Conservation (phyloP, 2,888 invertebrate species). For the Phania funesta region DNA sequence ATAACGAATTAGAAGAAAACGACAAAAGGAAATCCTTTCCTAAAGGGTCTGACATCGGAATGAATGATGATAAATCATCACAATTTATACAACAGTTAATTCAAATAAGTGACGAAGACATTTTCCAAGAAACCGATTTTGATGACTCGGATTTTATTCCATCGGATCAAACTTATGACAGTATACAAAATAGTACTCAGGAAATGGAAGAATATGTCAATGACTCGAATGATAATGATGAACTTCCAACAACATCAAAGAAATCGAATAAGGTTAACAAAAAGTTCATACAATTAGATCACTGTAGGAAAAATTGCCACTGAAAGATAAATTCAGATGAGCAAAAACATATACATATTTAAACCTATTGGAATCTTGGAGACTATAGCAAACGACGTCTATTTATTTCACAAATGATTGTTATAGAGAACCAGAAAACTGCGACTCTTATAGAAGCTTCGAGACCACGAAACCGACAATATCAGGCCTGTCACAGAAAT, state of each 20-base stretch:
- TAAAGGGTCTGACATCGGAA: background rate
- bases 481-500: too few relatives aligned
- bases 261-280: constrained; percentile 4
- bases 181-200: background rate
- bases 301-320: constrained; percentile 21
- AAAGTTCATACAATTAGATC: constrained; percentile 7
- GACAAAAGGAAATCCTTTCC: constrained; percentile 11
- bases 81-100: constrained; percentile 9
- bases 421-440: constrained; percentile 17
- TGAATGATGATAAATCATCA: background rate
- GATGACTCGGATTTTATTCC: constrained; percentile 24
- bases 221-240: constrained; percentile 3
- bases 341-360: background rate
- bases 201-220: constrained; percentile 7
- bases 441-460: constrained; percentile 20
- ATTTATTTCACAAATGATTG: too few relatives aligned
- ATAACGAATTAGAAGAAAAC: constrained; percentile 29
- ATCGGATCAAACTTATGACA: background rate
- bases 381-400: constrained; percentile 20
- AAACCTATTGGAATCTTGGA: constrained; percentile 18
- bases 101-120: constrained; percentile 23
- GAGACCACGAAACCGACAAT: too few relatives aligned
- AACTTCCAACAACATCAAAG: constrained; percentile 9
- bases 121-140: constrained; percentile 22
- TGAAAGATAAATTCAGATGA: background rate